Percentiles rank a stretch among this genome's conserved stretches.
Conservation (phyloP, 2,113 vertebrate species). For the Calonectris borealis region DNA sequence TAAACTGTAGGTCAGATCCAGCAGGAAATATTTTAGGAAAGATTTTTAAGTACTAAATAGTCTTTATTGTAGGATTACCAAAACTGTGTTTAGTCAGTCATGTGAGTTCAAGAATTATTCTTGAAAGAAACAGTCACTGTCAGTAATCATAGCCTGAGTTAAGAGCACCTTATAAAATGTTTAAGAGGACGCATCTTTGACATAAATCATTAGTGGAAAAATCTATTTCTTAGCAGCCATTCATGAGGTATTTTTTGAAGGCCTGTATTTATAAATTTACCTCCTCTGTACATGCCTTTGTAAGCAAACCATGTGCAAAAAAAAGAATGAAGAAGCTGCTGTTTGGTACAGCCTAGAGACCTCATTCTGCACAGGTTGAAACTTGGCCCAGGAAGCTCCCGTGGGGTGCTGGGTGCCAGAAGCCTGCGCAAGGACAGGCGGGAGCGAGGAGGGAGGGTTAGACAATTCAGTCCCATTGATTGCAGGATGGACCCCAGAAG, state of each 20-base stretch:
- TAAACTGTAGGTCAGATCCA: not conserved
- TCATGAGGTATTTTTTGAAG: conserved; percentile 13
- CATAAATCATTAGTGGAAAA: conserved; percentile 2
- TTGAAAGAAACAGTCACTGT: not conserved
- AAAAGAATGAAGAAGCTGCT: not conserved
- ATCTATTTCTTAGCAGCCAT: conserved; percentile 24
- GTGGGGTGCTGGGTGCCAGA: not conserved
- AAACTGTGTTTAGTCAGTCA: not conserved
- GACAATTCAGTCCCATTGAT: fast-evolving
- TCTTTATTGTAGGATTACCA: not conserved
- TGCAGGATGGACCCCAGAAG: not conserved
- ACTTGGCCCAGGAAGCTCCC: not conserved
- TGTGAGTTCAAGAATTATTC: not conserved
- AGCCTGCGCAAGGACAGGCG: not conserved
- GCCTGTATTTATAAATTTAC: conserved; percentile 10
- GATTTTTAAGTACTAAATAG: not conserved
- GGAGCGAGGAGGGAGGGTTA: not conserved
- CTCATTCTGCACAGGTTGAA: not conserved
- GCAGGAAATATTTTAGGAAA: not conserved
- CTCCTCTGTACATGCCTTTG: not conserved
- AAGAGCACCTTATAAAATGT: not conserved
- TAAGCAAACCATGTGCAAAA: not conserved
- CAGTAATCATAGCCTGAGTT: not conserved
- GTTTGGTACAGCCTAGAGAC: fast-evolving
- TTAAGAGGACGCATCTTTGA: not conserved